Percentiles rank a stretch among this genome's conserved stretches.
These are phyloP conservation scores for Alsophila aescularia DNA, from an alignment of 2,888 invertebrate species.

Conservation along the genomic window DNA sequence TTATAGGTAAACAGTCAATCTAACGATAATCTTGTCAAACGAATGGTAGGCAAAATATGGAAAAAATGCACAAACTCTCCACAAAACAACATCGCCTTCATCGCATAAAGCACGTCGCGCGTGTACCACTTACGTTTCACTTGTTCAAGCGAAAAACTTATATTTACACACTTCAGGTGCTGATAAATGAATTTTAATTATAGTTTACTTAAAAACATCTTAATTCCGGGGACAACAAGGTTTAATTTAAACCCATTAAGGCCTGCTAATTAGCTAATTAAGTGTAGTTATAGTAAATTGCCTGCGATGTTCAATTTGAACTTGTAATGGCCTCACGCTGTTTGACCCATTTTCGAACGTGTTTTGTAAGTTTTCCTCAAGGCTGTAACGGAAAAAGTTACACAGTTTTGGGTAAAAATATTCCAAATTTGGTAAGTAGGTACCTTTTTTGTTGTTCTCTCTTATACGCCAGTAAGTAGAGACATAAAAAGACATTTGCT, in stretches of 20 bases:
- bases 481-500: too few species aligned
- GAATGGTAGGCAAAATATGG: too few species aligned
- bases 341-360: constrained; percentile 60
- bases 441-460: too few species aligned
- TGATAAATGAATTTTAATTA: not conserved
- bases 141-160: not conserved
- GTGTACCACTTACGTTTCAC: too few species aligned
- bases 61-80: too few species aligned
- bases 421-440: too few species aligned
- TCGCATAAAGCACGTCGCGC: too few species aligned
- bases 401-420: not conserved
- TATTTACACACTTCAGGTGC: not conserved
- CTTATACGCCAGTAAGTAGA: too few species aligned
- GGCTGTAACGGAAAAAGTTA: not conserved
- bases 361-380: not conserved
- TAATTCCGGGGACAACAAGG: constrained; percentile 8
- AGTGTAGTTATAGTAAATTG: constrained; percentile 24
- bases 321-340: constrained; percentile 27
- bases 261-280: constrained; percentile 28
- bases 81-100: too few species aligned
- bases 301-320: not conserved
- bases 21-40: too few species aligned
- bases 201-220: constrained; percentile 1
- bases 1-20: too few species aligned
- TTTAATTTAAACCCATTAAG: constrained; percentile 16